Base-by-base conservation (phyloP, 2,113 vertebrate genomes). In the Mustela nigripes region DNA sequence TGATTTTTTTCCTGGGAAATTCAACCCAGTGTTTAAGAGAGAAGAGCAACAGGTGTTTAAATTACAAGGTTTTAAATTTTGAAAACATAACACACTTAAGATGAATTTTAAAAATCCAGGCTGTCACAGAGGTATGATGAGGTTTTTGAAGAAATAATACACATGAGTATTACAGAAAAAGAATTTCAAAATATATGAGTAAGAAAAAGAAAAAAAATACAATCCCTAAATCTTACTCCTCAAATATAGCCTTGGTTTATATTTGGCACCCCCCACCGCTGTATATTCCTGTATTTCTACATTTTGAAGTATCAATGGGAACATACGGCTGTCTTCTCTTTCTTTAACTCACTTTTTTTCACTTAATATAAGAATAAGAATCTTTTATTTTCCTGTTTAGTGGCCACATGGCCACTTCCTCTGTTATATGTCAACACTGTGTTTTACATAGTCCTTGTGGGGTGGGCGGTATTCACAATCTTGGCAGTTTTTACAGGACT, bases 21-120 rank as follows among this genome's bases (percentile, higher is more conserved):
- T 26, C 8, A 63, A 26, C 10, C 19, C 24, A 21, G n/a, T 33
- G 6, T n/a, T 26, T 12, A 45, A 71, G 26, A 33, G 45, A 7
- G 45, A 73, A 53, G 33, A 71, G 14, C 53, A 78, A 21, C 14
- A 71, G 24, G 10, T 63, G 28, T 69, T 82, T 56, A 12, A 36
- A 91, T 95, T 60, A 84, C 28, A 11, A n/a, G 19, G 36, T 89
- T 88, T 82, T 69, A 73, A 95, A 73, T 45, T 67, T 69, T 58
- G 76, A 56, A 82, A 90, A 89, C 5, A 0, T 83, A 93, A 48
- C 31, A 62, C 22, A 67, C 79, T 50, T 67, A 39, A 33, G 24
- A 22, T 88, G n/a, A 2, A 22, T 88, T 89, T 33, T 56, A 4
- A 16, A 60, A 67, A 63, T n/a, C 58, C 39, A 62, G n/a, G 36